Conservation (phyloP, 2,888 invertebrate genomes). For the Amphipyra berbera region DNA sequence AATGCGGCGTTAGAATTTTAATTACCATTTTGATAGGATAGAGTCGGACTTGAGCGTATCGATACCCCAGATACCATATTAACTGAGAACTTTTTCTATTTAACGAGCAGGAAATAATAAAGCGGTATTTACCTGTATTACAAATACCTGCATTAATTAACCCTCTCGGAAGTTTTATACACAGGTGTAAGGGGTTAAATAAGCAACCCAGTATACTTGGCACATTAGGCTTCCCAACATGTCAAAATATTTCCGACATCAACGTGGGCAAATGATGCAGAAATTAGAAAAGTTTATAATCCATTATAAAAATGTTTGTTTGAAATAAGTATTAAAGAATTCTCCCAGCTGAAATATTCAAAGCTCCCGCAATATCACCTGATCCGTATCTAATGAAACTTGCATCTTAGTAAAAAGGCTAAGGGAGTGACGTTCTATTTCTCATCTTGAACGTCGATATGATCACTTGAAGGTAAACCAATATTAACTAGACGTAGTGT, state of each 20-base stretch:
- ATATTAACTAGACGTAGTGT: constrained; percentile 1
- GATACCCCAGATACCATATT: constrained; percentile 40
- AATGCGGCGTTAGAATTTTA: constrained; percentile 78
- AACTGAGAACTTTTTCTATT: constrained; percentile 15
- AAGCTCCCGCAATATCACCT: constrained; percentile 31
- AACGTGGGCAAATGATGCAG: constrained; percentile 1
- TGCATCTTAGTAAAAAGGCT: constrained; percentile 42
- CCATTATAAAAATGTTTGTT: constrained; percentile 13
- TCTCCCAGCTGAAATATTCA: constrained; percentile 39
- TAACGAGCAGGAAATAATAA: background rate
- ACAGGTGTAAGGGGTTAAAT: background rate
- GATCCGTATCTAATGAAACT: constrained; percentile 56
- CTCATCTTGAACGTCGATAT: constrained; percentile 5
- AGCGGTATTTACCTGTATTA: background rate
- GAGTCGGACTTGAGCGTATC: constrained; percentile 44
- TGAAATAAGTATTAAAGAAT: constrained; percentile 23
- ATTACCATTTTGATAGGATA: constrained; percentile 69
- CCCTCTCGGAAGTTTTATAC: no score
- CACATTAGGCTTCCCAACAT: background rate
- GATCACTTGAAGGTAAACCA: constrained; percentile 11
- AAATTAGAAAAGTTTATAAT: constrained; percentile 13
- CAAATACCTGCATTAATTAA: no score
- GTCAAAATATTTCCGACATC: constrained; percentile 6
- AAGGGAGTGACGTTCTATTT: constrained; percentile 19
- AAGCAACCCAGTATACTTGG: background rate